phyloP scores from a whole-genome alignment of 2,888 invertebrate species.

The Meliscaeva auricollis region DNA sequence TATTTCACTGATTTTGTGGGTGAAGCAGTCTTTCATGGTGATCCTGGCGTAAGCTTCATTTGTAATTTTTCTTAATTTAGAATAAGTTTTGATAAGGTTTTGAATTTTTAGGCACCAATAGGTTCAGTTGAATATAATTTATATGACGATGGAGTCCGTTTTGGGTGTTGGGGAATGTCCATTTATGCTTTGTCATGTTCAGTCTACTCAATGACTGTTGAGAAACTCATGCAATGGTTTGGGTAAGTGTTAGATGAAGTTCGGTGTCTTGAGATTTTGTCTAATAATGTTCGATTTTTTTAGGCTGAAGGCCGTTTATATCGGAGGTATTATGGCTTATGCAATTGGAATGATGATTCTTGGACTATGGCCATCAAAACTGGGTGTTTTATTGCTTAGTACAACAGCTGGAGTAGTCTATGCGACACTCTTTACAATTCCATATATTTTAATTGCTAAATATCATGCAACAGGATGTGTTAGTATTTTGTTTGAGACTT shows the following conservation, averaged over 20 bases:
- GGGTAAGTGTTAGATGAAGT: constrained; percentile 78
- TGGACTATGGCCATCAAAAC: constrained; percentile 83
- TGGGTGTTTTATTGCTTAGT: constrained; percentile 83
- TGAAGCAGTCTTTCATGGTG: constrained; percentile 86
- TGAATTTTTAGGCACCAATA: constrained; percentile 78
- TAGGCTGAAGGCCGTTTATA: constrained; percentile 82
- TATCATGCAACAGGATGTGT: constrained; percentile 84
- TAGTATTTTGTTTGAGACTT: too few species aligned
- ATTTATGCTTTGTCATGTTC: constrained; percentile 84
- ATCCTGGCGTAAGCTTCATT: constrained; percentile 83
- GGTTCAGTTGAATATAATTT: constrained; percentile 78
- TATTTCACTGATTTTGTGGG: constrained; percentile 89
- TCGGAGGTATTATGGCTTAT: constrained; percentile 82
- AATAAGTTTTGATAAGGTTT: not conserved
- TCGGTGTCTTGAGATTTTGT: not conserved
- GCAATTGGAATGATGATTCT: constrained; percentile 84
- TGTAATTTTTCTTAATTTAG: not conserved
- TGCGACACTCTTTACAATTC: constrained; percentile 84
- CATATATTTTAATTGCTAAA: constrained; percentile 83
- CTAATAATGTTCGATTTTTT: not conserved
- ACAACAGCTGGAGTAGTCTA: constrained; percentile 84
- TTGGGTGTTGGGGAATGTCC: constrained; percentile 84
- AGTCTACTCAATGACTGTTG: constrained; percentile 83
- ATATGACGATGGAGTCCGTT: constrained; percentile 83
- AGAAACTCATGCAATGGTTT: constrained; percentile 82